Conservation (phyloP, 2,797 vertebrate species). For the Amblyraja radiata region DNA sequence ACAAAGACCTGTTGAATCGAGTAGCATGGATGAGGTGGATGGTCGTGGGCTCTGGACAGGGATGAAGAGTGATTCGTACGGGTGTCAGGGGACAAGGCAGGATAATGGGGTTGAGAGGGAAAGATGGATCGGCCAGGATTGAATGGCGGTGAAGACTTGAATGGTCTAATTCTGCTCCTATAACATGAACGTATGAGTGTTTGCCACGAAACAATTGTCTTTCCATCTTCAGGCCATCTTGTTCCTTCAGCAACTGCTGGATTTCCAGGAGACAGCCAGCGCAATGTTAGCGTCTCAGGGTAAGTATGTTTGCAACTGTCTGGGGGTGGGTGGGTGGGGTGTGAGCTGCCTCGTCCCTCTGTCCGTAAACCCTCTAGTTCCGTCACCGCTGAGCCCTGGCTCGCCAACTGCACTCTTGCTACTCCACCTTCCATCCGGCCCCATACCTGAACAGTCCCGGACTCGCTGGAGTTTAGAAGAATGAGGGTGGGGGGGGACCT, state of each 20-base stretch:
- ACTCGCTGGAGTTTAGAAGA: no score
- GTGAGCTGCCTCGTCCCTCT: background rate
- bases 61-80: no score
- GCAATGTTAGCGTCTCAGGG: slow-evolving; percentile 97
- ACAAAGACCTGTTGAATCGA: background rate
- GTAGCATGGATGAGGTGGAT: background rate
- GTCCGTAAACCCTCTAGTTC: no score
- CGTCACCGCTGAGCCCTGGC: no score
- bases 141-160: no score
- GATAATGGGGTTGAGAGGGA: no score
- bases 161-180: no score
- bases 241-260: slow-evolving; percentile 90
- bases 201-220: background rate
- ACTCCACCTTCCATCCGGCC: no score
- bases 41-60: background rate
- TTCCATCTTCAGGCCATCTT: slow-evolving; percentile 74
- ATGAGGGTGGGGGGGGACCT: no score
- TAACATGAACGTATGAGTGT: background rate
- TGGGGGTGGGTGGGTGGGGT: background rate
- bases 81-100: no score
- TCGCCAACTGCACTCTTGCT: background rate
- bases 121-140: no score
- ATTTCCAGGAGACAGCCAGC: slow-evolving; percentile 93
- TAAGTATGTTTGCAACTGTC: slow-evolving; percentile 47
- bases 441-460: no score